Conservation (phyloP, 2,797 vertebrate genomes). For the Orientallactaga sibirica region DNA sequence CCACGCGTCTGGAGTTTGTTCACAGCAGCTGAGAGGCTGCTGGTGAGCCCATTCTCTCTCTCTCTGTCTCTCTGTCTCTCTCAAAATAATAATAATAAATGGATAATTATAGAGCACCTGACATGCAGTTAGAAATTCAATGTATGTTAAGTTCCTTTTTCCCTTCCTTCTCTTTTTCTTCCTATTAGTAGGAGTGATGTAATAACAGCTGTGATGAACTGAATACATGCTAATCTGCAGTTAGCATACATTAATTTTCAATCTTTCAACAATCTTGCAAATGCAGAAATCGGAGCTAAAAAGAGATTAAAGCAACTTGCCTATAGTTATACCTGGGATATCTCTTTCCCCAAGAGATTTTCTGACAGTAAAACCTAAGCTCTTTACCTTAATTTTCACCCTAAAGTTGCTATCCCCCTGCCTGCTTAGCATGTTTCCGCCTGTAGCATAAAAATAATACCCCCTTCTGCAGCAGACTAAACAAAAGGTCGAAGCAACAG, state of each 20-base stretch:
- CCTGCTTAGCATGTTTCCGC: background rate
- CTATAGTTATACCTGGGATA: conserved; percentile 17
- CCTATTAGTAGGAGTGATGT: conserved; percentile 48
- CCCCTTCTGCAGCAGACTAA: background rate
- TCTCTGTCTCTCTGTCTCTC: too few species aligned
- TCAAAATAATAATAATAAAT: background rate
- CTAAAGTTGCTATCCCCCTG: background rate
- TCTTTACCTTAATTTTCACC: background rate
- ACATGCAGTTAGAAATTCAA: background rate
- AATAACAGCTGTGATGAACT: conserved; percentile 52
- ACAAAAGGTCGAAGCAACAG: conserved; percentile 28
- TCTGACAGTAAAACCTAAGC: conserved; percentile 20
- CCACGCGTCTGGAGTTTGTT: too few species aligned
- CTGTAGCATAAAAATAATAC: conserved; percentile 8
- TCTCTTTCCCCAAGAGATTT: conserved; percentile 7
- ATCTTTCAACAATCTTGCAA: conserved; percentile 56
- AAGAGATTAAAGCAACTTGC: conserved; percentile 53
- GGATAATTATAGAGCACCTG: conserved; percentile 7
- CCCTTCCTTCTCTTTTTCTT: conserved; percentile 38
- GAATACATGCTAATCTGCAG: conserved; percentile 28
- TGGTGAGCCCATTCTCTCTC: too few species aligned
- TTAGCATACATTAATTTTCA: conserved; percentile 69
- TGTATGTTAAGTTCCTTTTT: background rate
- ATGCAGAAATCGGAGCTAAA: conserved; percentile 53
- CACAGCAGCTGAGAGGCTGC: too few species aligned